These are phyloP conservation scores for Dryadula phaetusa DNA, from an alignment of 2,888 invertebrate genomes.

Conservation along the genomic window DNA sequence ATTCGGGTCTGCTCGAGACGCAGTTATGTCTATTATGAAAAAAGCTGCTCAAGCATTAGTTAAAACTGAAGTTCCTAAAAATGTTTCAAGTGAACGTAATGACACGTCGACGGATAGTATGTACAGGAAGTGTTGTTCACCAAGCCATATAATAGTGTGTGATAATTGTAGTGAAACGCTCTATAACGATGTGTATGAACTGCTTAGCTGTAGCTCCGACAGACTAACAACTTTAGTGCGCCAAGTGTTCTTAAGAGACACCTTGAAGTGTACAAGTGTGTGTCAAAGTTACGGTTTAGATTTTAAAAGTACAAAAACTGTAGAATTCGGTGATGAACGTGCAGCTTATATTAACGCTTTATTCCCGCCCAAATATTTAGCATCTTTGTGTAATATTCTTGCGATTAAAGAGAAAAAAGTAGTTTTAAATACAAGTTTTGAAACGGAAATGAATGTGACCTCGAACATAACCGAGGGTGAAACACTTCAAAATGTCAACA, in stretches of 20 bases:
- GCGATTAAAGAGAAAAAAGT: constrained; percentile 88
- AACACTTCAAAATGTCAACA: constrained; percentile 60
- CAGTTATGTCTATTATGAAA: constrained; percentile 95
- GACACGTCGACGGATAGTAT: constrained; percentile 72
- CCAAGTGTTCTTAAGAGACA: constrained; percentile 84
- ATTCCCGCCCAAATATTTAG: constrained; percentile 87
- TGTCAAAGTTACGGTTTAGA: constrained; percentile 86
- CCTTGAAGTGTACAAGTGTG: constrained; percentile 85
- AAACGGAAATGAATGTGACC: constrained; percentile 78
- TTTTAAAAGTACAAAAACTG: constrained; percentile 83
- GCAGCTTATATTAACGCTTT: constrained; percentile 86
- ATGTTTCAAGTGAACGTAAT: constrained; percentile 80
- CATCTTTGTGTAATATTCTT: constrained; percentile 91
- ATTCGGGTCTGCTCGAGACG: constrained; percentile 94
- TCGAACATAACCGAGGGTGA: constrained; percentile 75
- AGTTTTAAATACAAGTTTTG: constrained; percentile 86
- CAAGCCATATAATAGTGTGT: constrained; percentile 89
- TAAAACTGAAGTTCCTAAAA: constrained; percentile 87
- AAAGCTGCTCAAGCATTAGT: constrained; percentile 94
- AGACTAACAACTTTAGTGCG: constrained; percentile 85
- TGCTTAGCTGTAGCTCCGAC: constrained; percentile 88
- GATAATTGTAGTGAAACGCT: constrained; percentile 89
- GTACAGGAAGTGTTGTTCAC: constrained; percentile 87
- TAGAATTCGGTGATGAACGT: constrained; percentile 76
- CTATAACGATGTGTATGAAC: constrained; percentile 88